Evolutionary conservation across 1,140 invertebrate genomes (phyloP), one percentile per base, ranked within the genome.

Genomic region (Drosophila melanica): DNA sequence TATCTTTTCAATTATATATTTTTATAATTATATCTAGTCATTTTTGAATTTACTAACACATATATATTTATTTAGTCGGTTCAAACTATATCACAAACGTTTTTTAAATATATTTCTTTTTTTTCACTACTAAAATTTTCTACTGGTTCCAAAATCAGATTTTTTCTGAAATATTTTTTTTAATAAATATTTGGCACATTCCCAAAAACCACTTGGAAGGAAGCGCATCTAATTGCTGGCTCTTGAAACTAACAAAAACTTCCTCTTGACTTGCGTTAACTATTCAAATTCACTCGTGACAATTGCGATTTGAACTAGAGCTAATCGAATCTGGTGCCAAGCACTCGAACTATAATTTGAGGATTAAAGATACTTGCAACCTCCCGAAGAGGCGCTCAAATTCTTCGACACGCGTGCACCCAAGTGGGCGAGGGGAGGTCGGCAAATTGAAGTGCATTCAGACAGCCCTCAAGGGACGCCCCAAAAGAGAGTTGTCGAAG

Each of bases 391-490:
- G 74, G 79, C 71, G 60, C 75, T 79, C 57, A 12, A n/a, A 50
- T 37, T 84, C 35, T 84, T 84, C 53, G 79, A 67, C 44, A 82
- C 76, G 81, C 63, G 63, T 58, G 62, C 81, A 67, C 81, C 77
- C 78, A 59, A 85, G 37, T 33, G 39, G 45, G 47, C 27, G n/a
- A 27, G 27, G 27, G 27, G 70, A 67, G 78, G 75, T 59, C 20
- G 62, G 27, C 42, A 78, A 87, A 63, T 85, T 87, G 66, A 86
- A 81, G 82, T 63, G 66, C 37, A 66, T 68, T 63, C 39, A 47
- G 60, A 55, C 75, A 54, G 54, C 75, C 72, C 23, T 53, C 44
- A 33, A 57, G 35, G 23, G 69, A 64, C 77, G 57, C 77, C 66
- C 63, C 55, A 39, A 64, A 55, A 48, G n/a, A 9, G 14, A 1